Evolutionary conservation across 2,888 invertebrate species (phyloP), one percentile per base, ranked within the genome.

Genomic region (Xiphydria camelus): DNA sequence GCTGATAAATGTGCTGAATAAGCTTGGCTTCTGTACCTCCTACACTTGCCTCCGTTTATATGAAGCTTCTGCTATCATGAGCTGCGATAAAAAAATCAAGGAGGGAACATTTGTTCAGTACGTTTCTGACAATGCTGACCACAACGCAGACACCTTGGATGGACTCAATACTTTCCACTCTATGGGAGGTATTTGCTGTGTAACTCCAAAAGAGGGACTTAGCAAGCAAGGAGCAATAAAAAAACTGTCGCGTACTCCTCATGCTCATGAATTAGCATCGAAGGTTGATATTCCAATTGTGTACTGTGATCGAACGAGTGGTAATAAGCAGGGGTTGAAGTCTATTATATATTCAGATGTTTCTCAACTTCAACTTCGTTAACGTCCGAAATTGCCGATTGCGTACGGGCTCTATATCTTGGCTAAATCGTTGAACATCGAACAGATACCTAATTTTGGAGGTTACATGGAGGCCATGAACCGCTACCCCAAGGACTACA

Each of bases 151-250:
- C n/a, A n/a, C n/a, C n/a, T n/a, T n/a, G n/a, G n/a, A n/a, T n/a
- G 37, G 45, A 23, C 32, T 19, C 15, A 19, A 41, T 18, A 44
- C 44, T 17, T 45, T 48, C 21, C 44, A 48, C 18, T 37, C 44
- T 36, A 25, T 44, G 17, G 45, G 37, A n/a, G 41, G 37, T 5
- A 45, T 48, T n/a, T 26, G 34, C 4, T 22, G 19, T 18, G 31
- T 32, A 7, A 37, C 33, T 26, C 37, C 47, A 33, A 20, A 35
- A 21, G 31, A 43, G 17, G 17, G 37, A 9, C 15, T 43, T 10
- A 31, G 31, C 3, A 31, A 37, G 23, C 4, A 33, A 33, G 12
- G 33, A 33, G 10, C 7, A 12, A 35, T 35, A 35, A 12, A 19
- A 18, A 34, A 17, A 34, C 21, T 34, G 19, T 20, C 34, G 4